Evolutionary conservation across 92 coral and sea anemone genomes (phyloP), one percentile per base, ranked within the genome.

Genomic region (Chrysogorgia sp.): DNA sequence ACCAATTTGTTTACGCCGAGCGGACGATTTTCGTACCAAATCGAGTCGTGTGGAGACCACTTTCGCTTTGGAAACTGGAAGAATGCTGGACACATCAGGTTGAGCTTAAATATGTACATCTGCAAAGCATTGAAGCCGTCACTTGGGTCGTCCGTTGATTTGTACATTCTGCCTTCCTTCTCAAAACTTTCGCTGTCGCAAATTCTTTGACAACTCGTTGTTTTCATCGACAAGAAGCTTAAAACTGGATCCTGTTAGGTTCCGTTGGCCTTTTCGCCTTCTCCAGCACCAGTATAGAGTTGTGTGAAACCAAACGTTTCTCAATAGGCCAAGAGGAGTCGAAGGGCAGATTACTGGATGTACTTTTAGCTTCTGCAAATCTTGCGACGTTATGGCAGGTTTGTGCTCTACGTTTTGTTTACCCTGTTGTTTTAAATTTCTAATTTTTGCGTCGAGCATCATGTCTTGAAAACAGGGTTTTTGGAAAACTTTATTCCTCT

Each of bases 381-480:
- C 86, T 22, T 26, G 31, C 20, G 26, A 20, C 21, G 41, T 64
- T 19, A 76, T 76, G 37, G 63, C 75, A 30, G 82, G 82, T 41
- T 76, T 76, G 76, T 76, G 82, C 55, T 37, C 10, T 24, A 20
- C 21, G 33, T 34, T 61, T 82, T 52, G 78, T 17, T 75, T 34
- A 25, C 86, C 86, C 0, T 82, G 67, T 74, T 69, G 58, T 59
- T 76, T 67, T 43, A 76, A 67, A 7, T 76, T 68, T 68, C 82
- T 89, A 20, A 89, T 76, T 57, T 82, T 81, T 3, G 92, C 87
- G 21, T 89, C 87, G 14, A 85, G 55, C 60, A 89, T 74, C 74
- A 77, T 57, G 82, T 89, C 82, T 0, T 37, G 62, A 89, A 89
- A 15, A 19, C 53, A 2, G 83, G 75, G 30, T 89, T 55, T 33